Percentiles rank a stretch among this genome's conserved stretches.
Conservation (phyloP, 2,888 invertebrate genomes). For the Busseola fusca region DNA sequence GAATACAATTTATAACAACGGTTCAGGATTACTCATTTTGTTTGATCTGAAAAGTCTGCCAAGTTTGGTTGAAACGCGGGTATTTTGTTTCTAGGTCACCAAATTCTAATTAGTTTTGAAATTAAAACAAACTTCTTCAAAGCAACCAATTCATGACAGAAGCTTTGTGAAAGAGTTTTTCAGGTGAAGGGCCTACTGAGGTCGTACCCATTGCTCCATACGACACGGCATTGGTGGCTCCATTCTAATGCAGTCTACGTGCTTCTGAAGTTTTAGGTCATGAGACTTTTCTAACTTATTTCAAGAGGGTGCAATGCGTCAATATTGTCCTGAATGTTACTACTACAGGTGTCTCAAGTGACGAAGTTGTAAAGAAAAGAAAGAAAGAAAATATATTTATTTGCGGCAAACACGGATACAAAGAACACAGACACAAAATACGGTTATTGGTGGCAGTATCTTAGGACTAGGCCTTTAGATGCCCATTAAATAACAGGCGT, state of each 20-base stretch:
- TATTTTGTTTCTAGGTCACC: not conserved
- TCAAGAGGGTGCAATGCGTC: not conserved
- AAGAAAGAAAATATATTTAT: too few species aligned
- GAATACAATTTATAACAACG: not conserved
- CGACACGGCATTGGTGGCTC: not conserved
- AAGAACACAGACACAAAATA: too few species aligned
- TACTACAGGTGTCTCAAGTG: not conserved
- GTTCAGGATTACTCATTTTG: not conserved
- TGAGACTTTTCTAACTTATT: not conserved
- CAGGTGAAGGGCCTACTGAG: not conserved
- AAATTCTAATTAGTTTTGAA: not conserved
- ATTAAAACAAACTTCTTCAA: slow-evolving; percentile 1
- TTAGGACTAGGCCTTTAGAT: too few species aligned
- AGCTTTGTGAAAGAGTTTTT: not conserved
- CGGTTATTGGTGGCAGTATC: too few species aligned
- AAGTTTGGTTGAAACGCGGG: not conserved
- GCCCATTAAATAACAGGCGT: too few species aligned
- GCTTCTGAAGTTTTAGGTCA: not conserved
- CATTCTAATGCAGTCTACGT: not conserved
- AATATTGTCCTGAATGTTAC: not conserved
- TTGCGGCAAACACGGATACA: too few species aligned
- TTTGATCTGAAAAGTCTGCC: slow-evolving; percentile 15
- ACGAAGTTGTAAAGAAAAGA: not conserved
- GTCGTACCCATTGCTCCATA: not conserved
- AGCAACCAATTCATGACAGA: not conserved